Base-by-base conservation (phyloP, 1,140 invertebrate genomes). In the Bombus cullumanus region DNA sequence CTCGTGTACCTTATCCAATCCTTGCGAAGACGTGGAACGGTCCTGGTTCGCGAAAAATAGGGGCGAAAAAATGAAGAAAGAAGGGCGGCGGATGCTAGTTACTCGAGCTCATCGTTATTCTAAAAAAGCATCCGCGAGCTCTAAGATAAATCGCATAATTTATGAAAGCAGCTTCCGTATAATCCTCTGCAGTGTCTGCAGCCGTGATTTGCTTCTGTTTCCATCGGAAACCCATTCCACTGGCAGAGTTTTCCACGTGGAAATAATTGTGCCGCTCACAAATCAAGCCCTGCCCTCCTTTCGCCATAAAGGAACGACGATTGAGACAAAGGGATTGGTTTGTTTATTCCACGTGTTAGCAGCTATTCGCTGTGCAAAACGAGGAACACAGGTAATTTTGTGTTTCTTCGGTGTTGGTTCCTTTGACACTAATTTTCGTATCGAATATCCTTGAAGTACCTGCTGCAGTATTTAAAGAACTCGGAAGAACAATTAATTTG, bases 131-230 rank as follows among this genome's bases (percentile, higher is more conserved):
- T 79, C 41, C 69, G n/a, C 69, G 28, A 62, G 28, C 18, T 31
- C 73, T 68, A 73, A 85, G 77, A 85, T 80, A 85, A 84, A 80
- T 85, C 77, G 83, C 77, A 74, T 85, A 85, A 85, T 85, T 85
- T 81, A 85, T 85, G 78, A 85, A 81, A 81, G 69, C 57, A 74
- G 71, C 68, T 85, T 74, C 69, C 83, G 77, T 73, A 73, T 85
- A 85, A 85, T 85, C 69, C 68, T 62, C 59, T 31, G 77, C 77
- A 64, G 15, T 43, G 69, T 47, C 41, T 71, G 39, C 76, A 47
- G 12, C 41, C 57, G 77, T 72, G 83, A 85, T 80, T 80, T 64
- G 76, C 69, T 68, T 84, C 82, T 84, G 82, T 84, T 78, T 71
- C 66, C 82, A 84, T 78, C 74, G 75, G 47, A 71, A 77, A 84